Conservation (phyloP, 2,113 vertebrate species). For the Ptyas mucosa region DNA sequence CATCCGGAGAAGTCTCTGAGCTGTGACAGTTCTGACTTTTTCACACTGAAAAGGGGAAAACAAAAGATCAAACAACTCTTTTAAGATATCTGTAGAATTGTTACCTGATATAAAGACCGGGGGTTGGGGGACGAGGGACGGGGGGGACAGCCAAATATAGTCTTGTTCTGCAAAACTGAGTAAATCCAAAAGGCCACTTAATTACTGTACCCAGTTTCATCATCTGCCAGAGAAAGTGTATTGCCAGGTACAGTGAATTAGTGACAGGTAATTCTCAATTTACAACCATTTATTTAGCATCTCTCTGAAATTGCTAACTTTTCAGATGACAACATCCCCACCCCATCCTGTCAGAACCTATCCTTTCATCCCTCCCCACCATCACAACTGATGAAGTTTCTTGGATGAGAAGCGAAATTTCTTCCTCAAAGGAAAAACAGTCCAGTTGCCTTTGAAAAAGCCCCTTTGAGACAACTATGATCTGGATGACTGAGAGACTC, state of each 20-base stretch:
- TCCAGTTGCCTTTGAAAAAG: not conserved
- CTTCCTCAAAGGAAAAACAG: not conserved
- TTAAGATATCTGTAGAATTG: not conserved
- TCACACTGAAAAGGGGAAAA: conserved; percentile 54
- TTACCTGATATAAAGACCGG: not conserved
- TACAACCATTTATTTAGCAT: not conserved
- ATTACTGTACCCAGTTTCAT: not conserved
- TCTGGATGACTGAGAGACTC: not conserved
- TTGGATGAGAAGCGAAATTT: not conserved
- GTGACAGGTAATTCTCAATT: not conserved
- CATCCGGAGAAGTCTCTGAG: conserved; percentile 68
- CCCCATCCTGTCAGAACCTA: not conserved
- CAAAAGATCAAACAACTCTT: not conserved
- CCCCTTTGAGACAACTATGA: not conserved
- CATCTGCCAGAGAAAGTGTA: not conserved
- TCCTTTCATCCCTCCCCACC: not conserved
- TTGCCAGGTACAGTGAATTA: not conserved
- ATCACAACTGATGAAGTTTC: not conserved
- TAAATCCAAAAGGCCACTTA: not conserved
- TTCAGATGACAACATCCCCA: not conserved
- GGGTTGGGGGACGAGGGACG: too few species aligned
- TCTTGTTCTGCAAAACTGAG: not conserved
- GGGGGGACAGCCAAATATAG: not conserved
- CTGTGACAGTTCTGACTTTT: conserved; percentile 42
- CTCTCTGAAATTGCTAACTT: not conserved